Percentiles rank a stretch among this genome's conserved stretches.
Evolutionary conservation across 2,888 invertebrate species (phyloP).

Genomic region (Lasioglossum marginatum): DNA sequence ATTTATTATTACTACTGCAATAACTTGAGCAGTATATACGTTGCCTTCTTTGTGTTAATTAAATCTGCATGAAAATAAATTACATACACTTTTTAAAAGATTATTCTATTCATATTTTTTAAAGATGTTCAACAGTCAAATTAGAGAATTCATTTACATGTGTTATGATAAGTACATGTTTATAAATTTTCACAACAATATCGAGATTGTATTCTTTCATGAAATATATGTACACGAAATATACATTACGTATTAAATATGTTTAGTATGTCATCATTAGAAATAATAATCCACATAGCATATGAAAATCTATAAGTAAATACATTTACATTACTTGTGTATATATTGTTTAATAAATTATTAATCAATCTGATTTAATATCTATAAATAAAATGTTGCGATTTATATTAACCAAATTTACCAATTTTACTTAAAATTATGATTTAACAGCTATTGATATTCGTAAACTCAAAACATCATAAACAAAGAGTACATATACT

Average conservation of each 20-base stretch:
- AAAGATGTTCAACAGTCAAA: neutral
- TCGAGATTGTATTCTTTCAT: neutral
- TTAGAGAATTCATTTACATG: neutral
- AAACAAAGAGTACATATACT: constrained; percentile 29
- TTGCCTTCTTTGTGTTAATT: neutral
- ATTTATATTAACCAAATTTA: neutral
- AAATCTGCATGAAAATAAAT: neutral
- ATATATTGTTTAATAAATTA: constrained; percentile 13
- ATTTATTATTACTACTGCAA: neutral
- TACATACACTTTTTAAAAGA: neutral
- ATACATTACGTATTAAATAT: neutral
- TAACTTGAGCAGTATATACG: neutral
- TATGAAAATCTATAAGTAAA: neutral
- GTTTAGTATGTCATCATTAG: neutral
- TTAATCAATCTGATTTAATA: neutral
- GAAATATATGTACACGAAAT: neutral
- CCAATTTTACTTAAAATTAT: neutral
- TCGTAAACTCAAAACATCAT: constrained; percentile 18
- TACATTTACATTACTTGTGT: neutral
- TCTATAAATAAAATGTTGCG: neutral
- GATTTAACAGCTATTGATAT: constrained; percentile 21
- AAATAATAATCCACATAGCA: neutral
- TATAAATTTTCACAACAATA: neutral
- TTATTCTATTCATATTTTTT: neutral
- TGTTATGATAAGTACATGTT: neutral